Conservation (phyloP, 2,113 vertebrate genomes). For the Menidia beryllina region DNA sequence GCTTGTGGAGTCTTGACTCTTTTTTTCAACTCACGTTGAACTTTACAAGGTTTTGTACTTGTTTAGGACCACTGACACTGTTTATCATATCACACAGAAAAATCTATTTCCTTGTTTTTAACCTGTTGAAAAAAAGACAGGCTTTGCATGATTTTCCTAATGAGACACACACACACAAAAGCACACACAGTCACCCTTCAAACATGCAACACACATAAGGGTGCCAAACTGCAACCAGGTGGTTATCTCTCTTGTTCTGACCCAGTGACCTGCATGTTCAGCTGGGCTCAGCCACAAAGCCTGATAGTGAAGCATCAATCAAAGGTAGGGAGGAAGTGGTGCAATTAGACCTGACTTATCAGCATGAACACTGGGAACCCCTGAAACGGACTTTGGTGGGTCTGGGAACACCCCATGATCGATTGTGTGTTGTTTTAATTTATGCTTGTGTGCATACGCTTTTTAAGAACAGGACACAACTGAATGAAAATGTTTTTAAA, state of each 20-base stretch:
- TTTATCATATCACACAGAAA: conserved; percentile 41
- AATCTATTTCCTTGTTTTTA: conserved; percentile 60
- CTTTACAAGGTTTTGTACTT: conserved; percentile 22
- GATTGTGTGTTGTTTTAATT: not conserved
- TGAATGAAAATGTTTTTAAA: too few relatives aligned
- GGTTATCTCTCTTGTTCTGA: conserved; percentile 73
- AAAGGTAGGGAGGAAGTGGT: conserved; percentile 66
- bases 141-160: conserved; percentile 53
- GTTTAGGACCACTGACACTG: conserved; percentile 14
- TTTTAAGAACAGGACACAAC: too few relatives aligned
- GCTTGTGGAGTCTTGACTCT: not conserved
- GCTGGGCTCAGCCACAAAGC: conserved; percentile 44
- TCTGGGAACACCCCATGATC: conserved; percentile 3
- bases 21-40: conserved; percentile 4
- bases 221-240: conserved; percentile 62
- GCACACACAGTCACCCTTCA: conserved; percentile 7
- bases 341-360: conserved; percentile 60
- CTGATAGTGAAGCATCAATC: conserved; percentile 69
- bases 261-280: conserved; percentile 58
- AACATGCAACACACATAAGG: conserved; percentile 33
- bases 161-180: conserved; percentile 1
- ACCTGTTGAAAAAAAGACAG: conserved; percentile 42
- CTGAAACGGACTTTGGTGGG: conserved; percentile 11
- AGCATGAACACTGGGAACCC: conserved; percentile 38
- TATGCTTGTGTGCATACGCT: not conserved